Evolutionary conservation across 2,888 invertebrate species (phyloP).

Genomic region (Ophion ellenae): DNA sequence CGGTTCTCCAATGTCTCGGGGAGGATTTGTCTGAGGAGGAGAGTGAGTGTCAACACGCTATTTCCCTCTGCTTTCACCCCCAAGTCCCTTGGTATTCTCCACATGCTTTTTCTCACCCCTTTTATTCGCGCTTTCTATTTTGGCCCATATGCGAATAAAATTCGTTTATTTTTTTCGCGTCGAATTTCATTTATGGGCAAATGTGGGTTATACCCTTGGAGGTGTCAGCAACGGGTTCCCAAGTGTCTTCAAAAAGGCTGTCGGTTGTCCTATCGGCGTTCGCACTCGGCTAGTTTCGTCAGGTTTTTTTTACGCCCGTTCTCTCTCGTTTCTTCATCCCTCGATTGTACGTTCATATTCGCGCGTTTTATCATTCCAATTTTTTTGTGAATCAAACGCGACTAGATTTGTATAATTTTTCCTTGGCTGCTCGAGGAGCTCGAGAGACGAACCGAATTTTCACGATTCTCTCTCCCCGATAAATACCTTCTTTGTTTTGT

Average conservation of each 20-base stretch:
- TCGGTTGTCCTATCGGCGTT: background rate
- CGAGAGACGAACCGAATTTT: background rate
- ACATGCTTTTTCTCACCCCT: conserved; percentile 43
- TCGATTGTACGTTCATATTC: background rate
- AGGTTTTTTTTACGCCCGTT: conserved; percentile 11
- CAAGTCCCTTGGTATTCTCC: conserved; percentile 2
- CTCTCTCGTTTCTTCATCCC: background rate
- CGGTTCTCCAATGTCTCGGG: conserved; percentile 94
- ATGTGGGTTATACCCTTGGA: background rate
- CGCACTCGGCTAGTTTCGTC: background rate
- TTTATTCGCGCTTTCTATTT: background rate
- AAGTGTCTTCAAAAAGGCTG: background rate
- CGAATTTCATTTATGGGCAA: background rate
- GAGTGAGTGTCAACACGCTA: conserved; percentile 86
- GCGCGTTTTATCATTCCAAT: too few relatives aligned
- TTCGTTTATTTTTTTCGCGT: background rate
- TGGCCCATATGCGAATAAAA: background rate
- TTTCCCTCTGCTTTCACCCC: background rate
- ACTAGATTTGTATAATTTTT: background rate
- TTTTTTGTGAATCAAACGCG: too few relatives aligned
- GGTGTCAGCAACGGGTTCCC: background rate
- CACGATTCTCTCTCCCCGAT: background rate
- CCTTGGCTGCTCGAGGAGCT: background rate
- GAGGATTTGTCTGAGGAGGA: conserved; percentile 96
- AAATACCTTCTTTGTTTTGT: background rate